Percentiles rank a stretch among this genome's conserved stretches.
Evolutionary conservation across 2,888 invertebrate genomes (phyloP).

Genomic region (Idaea biselata): DNA sequence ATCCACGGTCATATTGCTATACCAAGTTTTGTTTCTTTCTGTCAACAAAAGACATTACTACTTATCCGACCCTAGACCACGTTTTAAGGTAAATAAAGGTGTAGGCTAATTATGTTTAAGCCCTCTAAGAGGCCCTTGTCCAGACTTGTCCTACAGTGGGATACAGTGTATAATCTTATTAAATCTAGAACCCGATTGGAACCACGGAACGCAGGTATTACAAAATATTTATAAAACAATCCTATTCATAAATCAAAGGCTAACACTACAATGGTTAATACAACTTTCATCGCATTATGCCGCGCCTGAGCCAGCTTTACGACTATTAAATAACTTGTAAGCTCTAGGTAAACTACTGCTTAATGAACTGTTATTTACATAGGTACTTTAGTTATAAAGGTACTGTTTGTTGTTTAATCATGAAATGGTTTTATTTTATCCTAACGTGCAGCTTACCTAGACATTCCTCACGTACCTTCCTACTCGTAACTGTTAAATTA

Average conservation of each 20-base stretch:
- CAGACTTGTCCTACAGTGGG: too few species aligned
- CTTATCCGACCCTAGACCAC: too few species aligned
- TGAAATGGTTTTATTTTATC: conserved; percentile 5
- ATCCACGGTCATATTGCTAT: too few species aligned
- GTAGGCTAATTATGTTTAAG: too few species aligned
- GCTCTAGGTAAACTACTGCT: conserved; percentile 37
- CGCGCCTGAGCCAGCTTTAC: conserved; percentile 28
- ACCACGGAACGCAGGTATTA: not conserved
- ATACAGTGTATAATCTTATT: too few species aligned
- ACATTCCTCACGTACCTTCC: not conserved
- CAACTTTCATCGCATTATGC: conserved; percentile 40
- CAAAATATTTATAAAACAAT: conserved; percentile 6
- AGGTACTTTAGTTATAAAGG: conserved; percentile 18
- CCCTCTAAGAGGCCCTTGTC: too few species aligned
- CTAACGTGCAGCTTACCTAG: not conserved
- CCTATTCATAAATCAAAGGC: conserved; percentile 18
- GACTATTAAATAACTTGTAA: conserved; percentile 51
- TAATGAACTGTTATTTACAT: conserved; percentile 21
- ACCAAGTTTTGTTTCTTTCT: too few species aligned
- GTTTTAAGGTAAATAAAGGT: too few species aligned
- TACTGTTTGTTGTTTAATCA: conserved; percentile 11
- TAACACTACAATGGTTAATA: not conserved
- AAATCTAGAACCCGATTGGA: too few species aligned
- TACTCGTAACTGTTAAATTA: too few species aligned
- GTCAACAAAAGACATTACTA: too few species aligned